A percentile compares a stretch with the other conserved stretches of the same genome.
Evolutionary conservation across 2,113 vertebrate genomes (phyloP).

Genomic region (Aspidoscelis tigris): DNA sequence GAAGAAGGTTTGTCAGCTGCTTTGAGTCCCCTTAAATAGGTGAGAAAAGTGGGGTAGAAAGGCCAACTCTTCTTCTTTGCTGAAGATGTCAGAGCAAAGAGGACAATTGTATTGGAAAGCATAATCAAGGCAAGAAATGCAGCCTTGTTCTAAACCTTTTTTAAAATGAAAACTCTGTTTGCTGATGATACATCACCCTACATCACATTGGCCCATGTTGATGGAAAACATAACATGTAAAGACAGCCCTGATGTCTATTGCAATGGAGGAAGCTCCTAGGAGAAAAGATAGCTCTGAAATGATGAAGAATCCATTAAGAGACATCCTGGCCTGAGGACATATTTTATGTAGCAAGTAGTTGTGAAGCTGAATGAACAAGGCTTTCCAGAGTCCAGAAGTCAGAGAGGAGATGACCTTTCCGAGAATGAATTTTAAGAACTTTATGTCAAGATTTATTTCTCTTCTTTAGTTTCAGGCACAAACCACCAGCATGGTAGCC

Average conservation of each 20-base stretch:
- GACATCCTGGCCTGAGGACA: not conserved
- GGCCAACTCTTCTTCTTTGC: too few species aligned
- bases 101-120: too few species aligned
- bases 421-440: constrained; percentile 24
- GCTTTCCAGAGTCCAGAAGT: constrained; percentile 1
- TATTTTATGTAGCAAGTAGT: constrained; percentile 1
- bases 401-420: constrained; percentile 19
- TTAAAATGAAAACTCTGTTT: not conserved
- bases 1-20: too few species aligned
- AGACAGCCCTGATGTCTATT: not conserved
- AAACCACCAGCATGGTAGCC: not conserved
- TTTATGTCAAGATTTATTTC: constrained; percentile 15
- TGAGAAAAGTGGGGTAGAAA: too few species aligned
- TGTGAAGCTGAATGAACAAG: not conserved
- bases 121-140: not conserved
- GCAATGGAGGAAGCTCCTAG: not conserved
- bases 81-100: not conserved
- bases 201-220: not conserved
- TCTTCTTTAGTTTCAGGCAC: constrained; percentile 8
- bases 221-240: not conserved
- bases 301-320: constrained; percentile 5
- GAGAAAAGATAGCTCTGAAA: constrained; percentile 6
- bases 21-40: too few species aligned
- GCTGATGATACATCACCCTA: not conserved
- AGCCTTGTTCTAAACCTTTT: not conserved